Base-by-base conservation (phyloP, 2,888 invertebrate species). In the Choreutis nemorana region DNA sequence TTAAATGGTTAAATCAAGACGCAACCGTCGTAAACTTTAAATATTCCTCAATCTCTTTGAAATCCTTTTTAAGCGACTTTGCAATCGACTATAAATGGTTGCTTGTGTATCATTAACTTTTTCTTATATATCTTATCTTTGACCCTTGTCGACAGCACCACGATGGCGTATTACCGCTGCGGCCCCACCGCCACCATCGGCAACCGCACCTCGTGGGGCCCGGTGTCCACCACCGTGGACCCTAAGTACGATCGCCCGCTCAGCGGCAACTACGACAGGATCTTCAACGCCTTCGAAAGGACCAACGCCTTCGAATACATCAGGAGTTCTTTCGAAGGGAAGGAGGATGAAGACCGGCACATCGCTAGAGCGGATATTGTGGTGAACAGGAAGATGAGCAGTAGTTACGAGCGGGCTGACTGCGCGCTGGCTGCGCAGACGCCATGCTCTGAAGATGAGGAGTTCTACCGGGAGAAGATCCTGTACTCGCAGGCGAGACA, bases 401-500 rank as follows among this genome's bases (percentile, higher is more conserved):
- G 75, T 37, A 73, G 75, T 35, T 75, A 53, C 37, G 79, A 79
- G 48, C 50, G 78, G 18, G 80, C 79, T 10, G 79, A 78, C 52
- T 75, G 78, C 43, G 78, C 77, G 41, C 58, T 80, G 55, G 79
- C 80, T 12, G 78, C 78, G 36, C 73, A 79, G 55, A 67, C 78
- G 4, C 79, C 79, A 7, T 59, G 64, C 39, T 55, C 64, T 2
- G 86, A 86, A 25, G 84, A 86, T 44, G 86, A 87, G 48, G 85
- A 85, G 44, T 85, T 82, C 49, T 88, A 87, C 59, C 81, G 88
- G 48, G 88, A 88, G 59, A 83, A 87, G 56, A 85, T 90, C 44
- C 82, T 87, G 52, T 85, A 86, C 52, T 86, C 87, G 36, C 91
- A 92, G 67, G 87, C 87, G 61, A 81, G 89, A 28, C 90, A 91